Evolutionary conservation across 2,797 vertebrate species (phyloP).

Genomic region (Menidia menidia): DNA sequence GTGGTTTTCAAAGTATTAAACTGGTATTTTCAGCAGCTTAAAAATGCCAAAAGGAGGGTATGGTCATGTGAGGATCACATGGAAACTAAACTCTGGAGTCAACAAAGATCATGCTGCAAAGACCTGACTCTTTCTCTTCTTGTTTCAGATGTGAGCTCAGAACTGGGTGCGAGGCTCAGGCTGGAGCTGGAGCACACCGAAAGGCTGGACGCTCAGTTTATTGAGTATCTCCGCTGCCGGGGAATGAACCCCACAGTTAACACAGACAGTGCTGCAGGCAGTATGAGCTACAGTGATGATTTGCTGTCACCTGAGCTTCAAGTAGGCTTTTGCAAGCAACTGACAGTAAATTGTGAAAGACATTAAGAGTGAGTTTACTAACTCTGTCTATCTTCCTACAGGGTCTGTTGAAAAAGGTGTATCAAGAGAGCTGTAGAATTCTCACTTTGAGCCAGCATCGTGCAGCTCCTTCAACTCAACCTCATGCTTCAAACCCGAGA

Average conservation of each 20-base stretch:
- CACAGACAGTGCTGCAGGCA: conserved; percentile 79
- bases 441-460: conserved; percentile 88
- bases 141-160: conserved; percentile 83
- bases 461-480: conserved; percentile 33
- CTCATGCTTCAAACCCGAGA: conserved; percentile 45
- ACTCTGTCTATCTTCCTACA: conserved; percentile 52
- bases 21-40: background rate
- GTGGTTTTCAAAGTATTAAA: background rate
- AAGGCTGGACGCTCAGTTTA: conserved; percentile 78
- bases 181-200: conserved; percentile 78
- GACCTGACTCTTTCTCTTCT: background rate
- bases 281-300: conserved; percentile 81
- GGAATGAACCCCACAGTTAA: conserved; percentile 79
- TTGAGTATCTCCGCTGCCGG: conserved; percentile 77
- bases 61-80: background rate
- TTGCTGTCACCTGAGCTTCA: conserved; percentile 88
- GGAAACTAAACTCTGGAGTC: background rate
- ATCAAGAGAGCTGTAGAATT: conserved; percentile 91
- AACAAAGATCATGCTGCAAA: background rate
- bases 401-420: conserved; percentile 89
- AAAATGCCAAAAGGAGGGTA: background rate
- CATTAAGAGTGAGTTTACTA: background rate
- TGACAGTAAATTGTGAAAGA: background rate
- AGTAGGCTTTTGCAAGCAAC: conserved; percentile 72
- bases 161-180: conserved; percentile 81